A percentile compares a stretch with the other conserved stretches of the same genome.
These are phyloP conservation scores for Agonopterix arenella DNA, from an alignment of 2,888 invertebrate genomes.

Conservation along the genomic window DNA sequence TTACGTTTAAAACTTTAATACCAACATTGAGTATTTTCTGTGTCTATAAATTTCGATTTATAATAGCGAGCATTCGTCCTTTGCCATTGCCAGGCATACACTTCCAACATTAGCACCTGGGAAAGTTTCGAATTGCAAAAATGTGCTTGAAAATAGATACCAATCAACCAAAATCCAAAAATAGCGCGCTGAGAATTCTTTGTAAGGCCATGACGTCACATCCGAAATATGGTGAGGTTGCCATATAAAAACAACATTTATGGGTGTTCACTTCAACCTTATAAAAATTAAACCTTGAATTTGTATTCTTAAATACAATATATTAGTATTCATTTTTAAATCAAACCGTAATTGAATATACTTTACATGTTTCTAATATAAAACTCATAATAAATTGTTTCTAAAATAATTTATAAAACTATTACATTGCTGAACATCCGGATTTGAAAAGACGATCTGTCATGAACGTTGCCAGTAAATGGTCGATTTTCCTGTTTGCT, in stretches of 20 bases:
- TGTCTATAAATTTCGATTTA: not conserved
- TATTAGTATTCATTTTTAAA: not conserved
- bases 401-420: slow-evolving; percentile 6
- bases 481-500: slow-evolving; percentile 75
- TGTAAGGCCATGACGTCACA: slow-evolving; percentile 39
- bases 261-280: not conserved
- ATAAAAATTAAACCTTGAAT: not conserved
- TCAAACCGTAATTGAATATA: not conserved
- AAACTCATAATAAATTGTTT: too few relatives aligned
- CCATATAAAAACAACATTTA: slow-evolving; percentile 16
- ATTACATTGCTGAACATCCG: slow-evolving; percentile 14
- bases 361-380: too few relatives aligned
- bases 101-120: slow-evolving; percentile 27
- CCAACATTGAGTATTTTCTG: too few relatives aligned
- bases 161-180: slow-evolving; percentile 64
- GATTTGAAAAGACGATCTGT: slow-evolving; percentile 22
- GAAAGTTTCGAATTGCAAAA: slow-evolving; percentile 71
- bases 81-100: not conserved
- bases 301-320: not conserved
- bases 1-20: too few relatives aligned
- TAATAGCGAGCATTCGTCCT: not conserved
- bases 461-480: slow-evolving; percentile 61
- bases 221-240: slow-evolving; percentile 43
- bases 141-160: slow-evolving; percentile 67
- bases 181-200: slow-evolving; percentile 57